Conservation (phyloP, 2,113 vertebrate genomes). For the Chloebia gouldiae region DNA sequence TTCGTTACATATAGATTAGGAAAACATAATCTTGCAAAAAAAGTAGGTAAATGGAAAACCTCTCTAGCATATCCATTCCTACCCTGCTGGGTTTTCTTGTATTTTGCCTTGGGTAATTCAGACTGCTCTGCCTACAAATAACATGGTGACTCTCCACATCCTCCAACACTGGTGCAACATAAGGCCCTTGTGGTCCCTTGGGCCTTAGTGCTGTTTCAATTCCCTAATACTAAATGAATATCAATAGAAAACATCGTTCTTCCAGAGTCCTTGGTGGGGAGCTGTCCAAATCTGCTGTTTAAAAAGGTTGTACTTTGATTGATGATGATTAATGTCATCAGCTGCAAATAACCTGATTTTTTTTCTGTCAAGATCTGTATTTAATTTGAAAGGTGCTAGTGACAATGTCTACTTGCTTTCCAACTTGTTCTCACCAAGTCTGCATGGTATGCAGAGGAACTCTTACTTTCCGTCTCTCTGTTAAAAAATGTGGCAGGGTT, state of each 20-base stretch:
- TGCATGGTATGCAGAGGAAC: neutral
- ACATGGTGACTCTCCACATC: neutral
- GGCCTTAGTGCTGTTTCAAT: neutral
- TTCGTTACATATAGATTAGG: neutral
- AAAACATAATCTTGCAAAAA: neutral
- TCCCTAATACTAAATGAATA: neutral
- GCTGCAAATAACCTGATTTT: neutral
- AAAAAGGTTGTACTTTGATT: neutral
- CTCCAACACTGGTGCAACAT: fast-evolving
- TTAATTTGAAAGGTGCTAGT: neutral
- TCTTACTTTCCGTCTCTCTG: neutral
- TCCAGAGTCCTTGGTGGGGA: neutral
- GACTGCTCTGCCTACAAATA: neutral
- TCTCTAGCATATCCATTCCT: neutral
- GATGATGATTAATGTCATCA: neutral
- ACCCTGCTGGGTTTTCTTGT: neutral
- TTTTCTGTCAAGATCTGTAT: neutral
- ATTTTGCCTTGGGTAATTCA: neutral
- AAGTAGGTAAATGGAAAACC: neutral
- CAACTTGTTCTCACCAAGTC: neutral
- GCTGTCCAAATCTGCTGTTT: neutral
- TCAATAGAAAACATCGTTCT: neutral
- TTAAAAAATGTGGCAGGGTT: neutral
- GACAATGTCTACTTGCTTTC: neutral
- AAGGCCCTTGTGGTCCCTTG: neutral